Base-by-base conservation (phyloP, 2,113 vertebrate genomes). In the Sitta europaea region DNA sequence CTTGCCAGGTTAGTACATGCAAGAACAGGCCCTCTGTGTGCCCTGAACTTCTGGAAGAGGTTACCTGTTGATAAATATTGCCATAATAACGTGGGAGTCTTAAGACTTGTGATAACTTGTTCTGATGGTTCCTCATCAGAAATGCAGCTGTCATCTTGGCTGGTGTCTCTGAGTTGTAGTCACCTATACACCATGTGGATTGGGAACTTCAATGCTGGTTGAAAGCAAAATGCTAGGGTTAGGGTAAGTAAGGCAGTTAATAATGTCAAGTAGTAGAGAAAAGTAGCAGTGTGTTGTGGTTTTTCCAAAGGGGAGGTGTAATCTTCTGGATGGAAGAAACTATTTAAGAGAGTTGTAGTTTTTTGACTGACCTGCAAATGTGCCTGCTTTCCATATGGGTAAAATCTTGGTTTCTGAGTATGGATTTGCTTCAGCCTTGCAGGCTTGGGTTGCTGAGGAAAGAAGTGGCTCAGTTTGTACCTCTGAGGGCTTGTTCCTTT, bases 271-370 rank as follows among this genome's bases (percentile, higher is more conserved):
- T 43, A 43, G n/a, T 15, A 40, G n/a, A 55, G 40, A 23, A 38
- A 75, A 55, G 38, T 3, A 51, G 43, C 31, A 51, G 20, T 0
- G 3, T 4, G 28, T 20, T 14, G 8, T 75, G 12, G 9, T 24
- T 78, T 54, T 84, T 55, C 14, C 1, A 1, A 78, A 63, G 31
- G 0, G 0, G 3, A 42, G 11, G 6, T 31, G 28, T 57, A 11
- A 33, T 24, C 11, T 31, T 65, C 5, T 10, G 22, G 16, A 36
- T 67, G 19, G 14, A 72, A 65, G 35, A 47, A 86, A 25, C 0
- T 0, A 27, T 55, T 55, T 9, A 51, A 14, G 21, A 27, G 57
- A 19, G 8, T 22, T 76, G 12, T 23, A 33, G n/a, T 47, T 55
- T 6, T 40, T 75, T 38, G 33, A 22, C 22, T 33, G 33, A 29